Base-by-base conservation (phyloP, 2,888 invertebrate species). In the Idaea straminata region DNA sequence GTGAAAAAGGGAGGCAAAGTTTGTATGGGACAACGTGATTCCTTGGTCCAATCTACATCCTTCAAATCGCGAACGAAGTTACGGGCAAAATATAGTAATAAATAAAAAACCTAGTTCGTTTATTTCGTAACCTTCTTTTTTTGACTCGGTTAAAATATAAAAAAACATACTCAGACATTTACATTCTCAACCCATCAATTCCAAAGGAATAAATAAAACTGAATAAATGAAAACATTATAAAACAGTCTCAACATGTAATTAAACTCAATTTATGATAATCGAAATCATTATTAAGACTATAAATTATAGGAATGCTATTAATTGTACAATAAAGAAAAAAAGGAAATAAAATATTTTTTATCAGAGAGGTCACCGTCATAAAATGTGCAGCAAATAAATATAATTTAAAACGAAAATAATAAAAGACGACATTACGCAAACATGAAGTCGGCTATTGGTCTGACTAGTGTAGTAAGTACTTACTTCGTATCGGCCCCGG, bases 241-340 rank as follows among this genome's bases (percentile, higher is more conserved):
- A 77, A 79, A 72, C 71, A 68, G 70, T 69, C 67, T 73, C 69
- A 80, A 79, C 77, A 64, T 82, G 72, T 82, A 85, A 86, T 86
- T 86, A 86, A 81, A 71, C 71, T 66, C 74, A 73, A 85, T 85
- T 84, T 84, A 85, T 84, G 80, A 77, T 80, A 81, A 84, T 82
- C 77, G 78, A 83, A 83, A 77, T 79, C 77, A 79, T 85, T 84
- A 85, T 82, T 83, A 75, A 80, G 62, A 58, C 73, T 74, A 82
- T 87, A 86, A 85, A 87, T 85, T 81, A 83, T 76, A 77, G 76
- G 71, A 67, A 74, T 74, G 75, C 75, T 72, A 78, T 82, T 73
- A 78, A 83, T 82, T 76, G 75, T 77, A 80, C 76, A 74, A 76
- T 78, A 76, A 72, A 76, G 66, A 77, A 64, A 71, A 25, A 64